Percentiles rank a stretch among this genome's conserved stretches.
Evolutionary conservation across 2,797 vertebrate genomes (phyloP).

Genomic region (Peromyscus nudipes): DNA sequence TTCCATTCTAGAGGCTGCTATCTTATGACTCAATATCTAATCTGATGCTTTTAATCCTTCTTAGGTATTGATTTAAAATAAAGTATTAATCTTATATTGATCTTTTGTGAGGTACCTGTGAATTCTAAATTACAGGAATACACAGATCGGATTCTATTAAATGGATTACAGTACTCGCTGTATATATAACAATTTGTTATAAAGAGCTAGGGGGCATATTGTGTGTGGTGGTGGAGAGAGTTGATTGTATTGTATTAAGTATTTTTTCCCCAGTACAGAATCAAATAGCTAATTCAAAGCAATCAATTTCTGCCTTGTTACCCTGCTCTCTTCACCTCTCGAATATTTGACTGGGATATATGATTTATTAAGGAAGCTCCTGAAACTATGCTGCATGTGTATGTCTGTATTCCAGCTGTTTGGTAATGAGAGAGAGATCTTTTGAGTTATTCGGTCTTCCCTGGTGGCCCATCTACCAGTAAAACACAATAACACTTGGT

Average conservation of each 20-base stretch:
- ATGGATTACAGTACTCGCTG: slow-evolving; percentile 57
- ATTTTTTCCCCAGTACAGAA: slow-evolving; percentile 41
- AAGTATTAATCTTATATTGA: slow-evolving; percentile 33
- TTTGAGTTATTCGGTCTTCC: slow-evolving; percentile 45
- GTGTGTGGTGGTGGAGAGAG: neutral
- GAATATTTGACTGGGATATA: neutral
- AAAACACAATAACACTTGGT: slow-evolving; percentile 55
- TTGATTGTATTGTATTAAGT: neutral
- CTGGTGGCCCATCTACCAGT: neutral
- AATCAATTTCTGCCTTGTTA: slow-evolving; percentile 25
- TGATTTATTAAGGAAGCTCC: slow-evolving; percentile 44
- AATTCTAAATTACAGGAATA: slow-evolving; percentile 65
- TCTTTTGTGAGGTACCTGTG: slow-evolving; percentile 50
- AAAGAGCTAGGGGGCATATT: neutral
- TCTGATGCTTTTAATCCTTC: neutral
- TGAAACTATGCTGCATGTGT: neutral
- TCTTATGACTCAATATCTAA: neutral
- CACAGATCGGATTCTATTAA: slow-evolving; percentile 77
- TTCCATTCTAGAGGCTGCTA: neutral
- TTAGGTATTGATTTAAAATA: slow-evolving; percentile 64
- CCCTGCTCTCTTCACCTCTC: too few species aligned
- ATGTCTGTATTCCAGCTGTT: slow-evolving; percentile 24
- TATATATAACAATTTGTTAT: slow-evolving; percentile 42
- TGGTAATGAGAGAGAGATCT: slow-evolving; percentile 57
- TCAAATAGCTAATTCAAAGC: slow-evolving; percentile 48